Conservation (phyloP, 1,140 invertebrate genomes). For the Bactericera cockerelli region DNA sequence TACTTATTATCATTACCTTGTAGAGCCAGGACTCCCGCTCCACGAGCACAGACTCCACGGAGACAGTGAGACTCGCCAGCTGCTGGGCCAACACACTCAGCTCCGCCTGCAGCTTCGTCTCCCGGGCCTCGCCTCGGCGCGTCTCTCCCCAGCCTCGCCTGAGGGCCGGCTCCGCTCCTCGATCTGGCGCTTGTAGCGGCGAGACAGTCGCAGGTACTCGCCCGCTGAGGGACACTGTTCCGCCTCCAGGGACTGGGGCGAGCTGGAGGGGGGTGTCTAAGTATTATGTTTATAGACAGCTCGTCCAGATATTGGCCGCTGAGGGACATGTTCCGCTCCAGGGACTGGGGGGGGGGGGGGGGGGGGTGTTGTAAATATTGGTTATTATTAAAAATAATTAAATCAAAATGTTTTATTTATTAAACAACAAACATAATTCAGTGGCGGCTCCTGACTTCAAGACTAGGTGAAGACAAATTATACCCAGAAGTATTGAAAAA, state of each 20-base stretch:
- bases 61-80: constrained; percentile 36
- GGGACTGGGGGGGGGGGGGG: constrained; percentile 47
- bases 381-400: too few species aligned
- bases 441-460: too few species aligned
- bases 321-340: constrained; percentile 92
- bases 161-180: constrained; percentile 84
- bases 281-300: too few species aligned
- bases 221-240: too few species aligned
- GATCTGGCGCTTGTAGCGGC: constrained; percentile 87
- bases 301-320: constrained; percentile 92
- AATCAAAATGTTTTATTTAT: too few species aligned
- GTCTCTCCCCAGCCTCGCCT: constrained; percentile 49
- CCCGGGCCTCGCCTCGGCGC: constrained; percentile 48
- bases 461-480: too few species aligned
- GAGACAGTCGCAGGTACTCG: too few species aligned
- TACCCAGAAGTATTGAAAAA: too few species aligned
- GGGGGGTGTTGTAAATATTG: too few species aligned
- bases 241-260: too few species aligned
- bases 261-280: too few species aligned
- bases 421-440: too few species aligned
- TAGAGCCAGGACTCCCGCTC: constrained; percentile 46
- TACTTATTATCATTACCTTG: constrained; percentile 30
- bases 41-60: constrained; percentile 38
- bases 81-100: constrained; percentile 40
- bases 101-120: constrained; percentile 46